Conservation (phyloP, 1,140 invertebrate genomes). For the Metaphire vulgaris region DNA sequence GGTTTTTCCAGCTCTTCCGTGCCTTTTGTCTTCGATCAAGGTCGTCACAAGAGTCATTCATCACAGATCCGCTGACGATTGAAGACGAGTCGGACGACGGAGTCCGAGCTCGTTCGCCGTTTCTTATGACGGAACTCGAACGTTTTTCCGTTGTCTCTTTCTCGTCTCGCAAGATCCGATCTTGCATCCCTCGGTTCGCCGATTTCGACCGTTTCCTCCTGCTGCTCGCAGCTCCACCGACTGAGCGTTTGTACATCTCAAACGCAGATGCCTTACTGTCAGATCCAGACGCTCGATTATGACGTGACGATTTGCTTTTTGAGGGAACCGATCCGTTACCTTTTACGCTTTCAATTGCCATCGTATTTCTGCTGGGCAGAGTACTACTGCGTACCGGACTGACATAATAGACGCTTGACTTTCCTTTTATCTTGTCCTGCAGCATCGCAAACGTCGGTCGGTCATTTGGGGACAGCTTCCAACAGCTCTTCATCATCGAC, state of each 20-base stretch:
- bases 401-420: neutral
- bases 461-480: constrained; percentile 15
- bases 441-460: constrained; percentile 25
- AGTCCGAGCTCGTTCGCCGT: neutral
- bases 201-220: neutral
- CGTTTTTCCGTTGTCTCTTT: neutral
- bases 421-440: constrained; percentile 27
- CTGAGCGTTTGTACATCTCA: neutral
- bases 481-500: constrained; percentile 25
- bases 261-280: neutral
- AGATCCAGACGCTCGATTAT: neutral
- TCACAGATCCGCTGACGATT: neutral
- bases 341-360: neutral
- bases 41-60: neutral
- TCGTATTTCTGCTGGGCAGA: neutral
- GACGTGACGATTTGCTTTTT: neutral
- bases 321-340: neutral
- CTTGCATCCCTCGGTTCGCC: neutral
- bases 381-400: neutral
- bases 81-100: neutral
- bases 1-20: neutral
- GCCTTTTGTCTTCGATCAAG: neutral
- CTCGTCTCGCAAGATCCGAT: neutral
- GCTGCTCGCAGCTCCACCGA: neutral
- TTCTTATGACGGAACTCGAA: neutral